Conservation (phyloP, 2,888 invertebrate species). For the Crocallis elinguaria region DNA sequence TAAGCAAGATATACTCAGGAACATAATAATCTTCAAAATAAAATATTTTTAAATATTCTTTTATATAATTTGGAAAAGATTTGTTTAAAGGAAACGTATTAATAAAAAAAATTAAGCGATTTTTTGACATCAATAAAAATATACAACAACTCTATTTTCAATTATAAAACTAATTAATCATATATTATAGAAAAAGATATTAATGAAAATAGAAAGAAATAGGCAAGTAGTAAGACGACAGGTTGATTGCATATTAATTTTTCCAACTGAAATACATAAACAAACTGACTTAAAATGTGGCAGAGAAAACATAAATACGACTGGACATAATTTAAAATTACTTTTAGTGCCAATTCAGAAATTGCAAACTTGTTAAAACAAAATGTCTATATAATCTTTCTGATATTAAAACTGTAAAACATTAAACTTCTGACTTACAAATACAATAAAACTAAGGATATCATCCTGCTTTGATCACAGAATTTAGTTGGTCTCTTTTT, state of each 20-base stretch:
- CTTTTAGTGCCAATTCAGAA: constrained; percentile 5
- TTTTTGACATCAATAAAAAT: too few species aligned
- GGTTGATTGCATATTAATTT: constrained; percentile 22
- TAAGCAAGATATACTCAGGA: too few species aligned
- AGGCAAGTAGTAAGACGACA: constrained; percentile 1
- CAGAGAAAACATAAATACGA: constrained; percentile 2
- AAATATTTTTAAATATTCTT: too few species aligned
- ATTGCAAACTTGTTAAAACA: constrained; percentile 1
- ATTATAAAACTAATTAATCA: neutral
- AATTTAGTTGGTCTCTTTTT: constrained; percentile 36
- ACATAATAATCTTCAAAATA: too few species aligned
- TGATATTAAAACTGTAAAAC: neutral
- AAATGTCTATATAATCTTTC: neutral
- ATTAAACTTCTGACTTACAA: constrained; percentile 27
- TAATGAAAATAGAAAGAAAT: constrained; percentile 20
- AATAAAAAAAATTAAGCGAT: too few species aligned
- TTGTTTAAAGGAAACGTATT: too few species aligned
- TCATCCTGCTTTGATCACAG: constrained; percentile 35
- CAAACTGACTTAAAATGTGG: constrained; percentile 8
- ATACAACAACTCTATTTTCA: neutral
- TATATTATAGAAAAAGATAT: constrained; percentile 6
- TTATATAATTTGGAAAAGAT: too few species aligned
- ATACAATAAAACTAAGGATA: constrained; percentile 22
- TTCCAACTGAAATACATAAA: constrained; percentile 6
- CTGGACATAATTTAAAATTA: constrained; percentile 3